Percentiles rank a stretch among this genome's conserved stretches.
Conservation (phyloP, 2,888 invertebrate genomes). For the Lamproptera curius region DNA sequence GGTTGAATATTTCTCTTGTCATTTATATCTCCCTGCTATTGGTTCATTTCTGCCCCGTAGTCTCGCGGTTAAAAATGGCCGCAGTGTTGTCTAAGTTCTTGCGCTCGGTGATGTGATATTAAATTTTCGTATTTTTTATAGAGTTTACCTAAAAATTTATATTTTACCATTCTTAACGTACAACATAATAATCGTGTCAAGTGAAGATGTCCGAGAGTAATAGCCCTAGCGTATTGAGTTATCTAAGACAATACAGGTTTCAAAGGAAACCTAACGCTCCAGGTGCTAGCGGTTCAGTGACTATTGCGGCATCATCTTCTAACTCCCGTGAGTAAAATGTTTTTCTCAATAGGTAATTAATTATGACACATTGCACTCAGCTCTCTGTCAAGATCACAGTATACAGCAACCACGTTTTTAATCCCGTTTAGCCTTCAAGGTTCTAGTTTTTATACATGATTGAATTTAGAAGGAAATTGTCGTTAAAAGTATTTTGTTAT, state of each 20-base stretch:
- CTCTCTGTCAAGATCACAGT: conserved; percentile 33
- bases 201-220: conserved; percentile 65
- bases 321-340: conserved; percentile 56
- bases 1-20: conserved; percentile 23
- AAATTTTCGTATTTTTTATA: conserved; percentile 45
- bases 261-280: conserved; percentile 78
- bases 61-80: conserved; percentile 76
- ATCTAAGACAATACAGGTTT: conserved; percentile 83
- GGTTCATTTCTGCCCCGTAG: conserved; percentile 37
- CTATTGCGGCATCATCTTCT: conserved; percentile 54
- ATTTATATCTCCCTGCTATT: conserved; percentile 34
- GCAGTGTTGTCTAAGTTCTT: conserved; percentile 61
- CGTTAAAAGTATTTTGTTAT: conserved; percentile 6
- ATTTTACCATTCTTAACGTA: conserved; percentile 5
- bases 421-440: conserved; percentile 37
- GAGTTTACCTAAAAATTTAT: conserved; percentile 3
- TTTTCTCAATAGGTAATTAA: conserved; percentile 12
- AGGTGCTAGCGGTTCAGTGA: conserved; percentile 51
- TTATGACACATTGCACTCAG: conserved; percentile 40
- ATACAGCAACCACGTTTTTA: conserved; percentile 36
- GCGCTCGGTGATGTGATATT: conserved; percentile 45
- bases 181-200: conserved; percentile 22
- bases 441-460: conserved; percentile 27
- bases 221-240: conserved; percentile 79
- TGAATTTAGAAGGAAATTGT: background rate